Evolutionary conservation across 2,113 vertebrate species (phyloP).

Genomic region (Notothenia coriiceps): DNA sequence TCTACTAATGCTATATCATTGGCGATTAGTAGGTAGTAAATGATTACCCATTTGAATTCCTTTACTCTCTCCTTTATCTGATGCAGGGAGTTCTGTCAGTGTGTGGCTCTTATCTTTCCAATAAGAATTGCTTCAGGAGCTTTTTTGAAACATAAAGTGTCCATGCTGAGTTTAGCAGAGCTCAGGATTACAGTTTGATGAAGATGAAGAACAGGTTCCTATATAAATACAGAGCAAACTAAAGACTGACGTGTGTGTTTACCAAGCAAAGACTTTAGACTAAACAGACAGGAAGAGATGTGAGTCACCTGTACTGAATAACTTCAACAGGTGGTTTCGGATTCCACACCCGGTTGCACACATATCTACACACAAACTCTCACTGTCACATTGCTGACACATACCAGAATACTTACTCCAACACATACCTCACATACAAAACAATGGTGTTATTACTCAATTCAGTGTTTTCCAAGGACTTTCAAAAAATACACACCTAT

Average conservation of each 20-base stretch:
- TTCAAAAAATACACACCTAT: no score
- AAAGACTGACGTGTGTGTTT: not conserved
- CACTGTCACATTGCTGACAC: not conserved
- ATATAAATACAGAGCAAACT: not conserved
- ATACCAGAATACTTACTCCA: constrained; percentile 6
- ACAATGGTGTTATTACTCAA: not conserved
- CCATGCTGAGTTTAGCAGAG: not conserved
- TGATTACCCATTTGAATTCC: not conserved
- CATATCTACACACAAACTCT: not conserved
- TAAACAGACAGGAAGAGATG: not conserved
- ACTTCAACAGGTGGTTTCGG: not conserved
- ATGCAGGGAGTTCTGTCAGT: not conserved
- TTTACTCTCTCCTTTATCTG: not conserved
- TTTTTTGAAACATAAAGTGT: not conserved
- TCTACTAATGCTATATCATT: not conserved
- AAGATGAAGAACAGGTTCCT: not conserved
- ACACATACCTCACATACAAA: not conserved
- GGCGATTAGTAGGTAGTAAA: not conserved
- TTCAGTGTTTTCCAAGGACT: not conserved
- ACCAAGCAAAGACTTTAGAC: not conserved
- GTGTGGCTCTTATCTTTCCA: not conserved
- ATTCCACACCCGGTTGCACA: not conserved
- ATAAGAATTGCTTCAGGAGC: not conserved
- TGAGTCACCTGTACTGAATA: not conserved
- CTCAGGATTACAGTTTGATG: not conserved